Evolutionary conservation across 2,797 vertebrate genomes (phyloP).

Genomic region (Melanotaenia parkinsoni): DNA sequence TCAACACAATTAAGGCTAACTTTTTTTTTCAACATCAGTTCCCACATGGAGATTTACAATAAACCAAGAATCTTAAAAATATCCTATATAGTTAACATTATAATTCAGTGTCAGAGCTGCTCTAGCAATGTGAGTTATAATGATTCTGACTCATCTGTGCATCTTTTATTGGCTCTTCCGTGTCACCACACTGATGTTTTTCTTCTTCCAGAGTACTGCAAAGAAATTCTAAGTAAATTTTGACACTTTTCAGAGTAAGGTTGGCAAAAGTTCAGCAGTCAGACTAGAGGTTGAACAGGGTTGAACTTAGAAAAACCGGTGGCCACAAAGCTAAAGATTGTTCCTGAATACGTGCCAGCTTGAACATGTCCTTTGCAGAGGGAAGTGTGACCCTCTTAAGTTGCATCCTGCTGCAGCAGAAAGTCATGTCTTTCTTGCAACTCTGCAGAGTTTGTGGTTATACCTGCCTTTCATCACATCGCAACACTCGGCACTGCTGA

Average conservation of each 20-base stretch:
- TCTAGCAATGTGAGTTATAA: conserved; percentile 27
- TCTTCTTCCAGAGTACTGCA: not conserved
- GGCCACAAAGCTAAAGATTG: conserved; percentile 7
- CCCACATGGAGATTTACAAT: conserved; percentile 35
- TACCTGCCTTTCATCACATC: conserved; percentile 6
- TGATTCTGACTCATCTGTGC: conserved; percentile 16
- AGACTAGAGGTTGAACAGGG: conserved; percentile 41
- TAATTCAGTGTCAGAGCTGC: not conserved
- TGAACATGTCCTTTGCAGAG: conserved; percentile 28
- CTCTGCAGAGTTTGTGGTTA: conserved; percentile 42
- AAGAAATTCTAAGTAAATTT: conserved; percentile 18
- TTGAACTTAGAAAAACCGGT: conserved; percentile 29
- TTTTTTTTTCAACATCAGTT: conserved; percentile 8
- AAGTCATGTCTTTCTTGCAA: conserved; percentile 25
- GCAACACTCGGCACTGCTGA: conserved; percentile 4
- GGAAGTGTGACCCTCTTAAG: conserved; percentile 44
- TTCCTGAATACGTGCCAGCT: conserved; percentile 15
- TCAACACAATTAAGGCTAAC: conserved; percentile 22
- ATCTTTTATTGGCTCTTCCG: conserved; percentile 1
- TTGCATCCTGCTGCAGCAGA: conserved; percentile 39
- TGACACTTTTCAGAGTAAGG: conserved; percentile 29
- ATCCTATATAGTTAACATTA: conserved; percentile 12
- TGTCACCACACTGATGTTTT: conserved; percentile 20
- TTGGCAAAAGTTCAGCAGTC: conserved; percentile 62
- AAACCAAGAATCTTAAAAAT: conserved; percentile 38